Conservation (phyloP, 2,888 invertebrate species). For the Himalopsyche tibetana region DNA sequence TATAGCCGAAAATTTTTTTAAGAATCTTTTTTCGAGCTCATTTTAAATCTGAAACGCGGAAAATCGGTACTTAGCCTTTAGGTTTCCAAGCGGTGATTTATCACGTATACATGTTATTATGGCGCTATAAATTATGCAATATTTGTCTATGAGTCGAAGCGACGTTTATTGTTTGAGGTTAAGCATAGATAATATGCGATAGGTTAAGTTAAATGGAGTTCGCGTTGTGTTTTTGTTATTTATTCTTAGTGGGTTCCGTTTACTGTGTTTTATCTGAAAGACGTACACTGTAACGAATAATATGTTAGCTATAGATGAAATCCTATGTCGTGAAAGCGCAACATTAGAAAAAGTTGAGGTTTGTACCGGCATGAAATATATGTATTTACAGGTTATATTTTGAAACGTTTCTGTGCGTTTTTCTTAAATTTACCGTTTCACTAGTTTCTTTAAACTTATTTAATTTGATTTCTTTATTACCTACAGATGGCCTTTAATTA, state of each 20-base stretch:
- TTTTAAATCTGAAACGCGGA: too few relatives aligned
- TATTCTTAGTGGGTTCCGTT: neutral
- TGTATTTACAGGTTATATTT: conserved; percentile 52
- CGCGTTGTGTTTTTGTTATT: conserved; percentile 5
- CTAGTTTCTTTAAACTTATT: conserved; percentile 39
- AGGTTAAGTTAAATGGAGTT: conserved; percentile 4
- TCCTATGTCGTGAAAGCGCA: conserved; percentile 43
- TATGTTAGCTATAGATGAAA: conserved; percentile 52
- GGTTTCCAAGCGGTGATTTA: too few relatives aligned
- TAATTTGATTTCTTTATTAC: conserved; percentile 19
- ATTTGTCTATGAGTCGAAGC: neutral
- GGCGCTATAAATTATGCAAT: too few relatives aligned
- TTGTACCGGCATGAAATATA: conserved; percentile 41
- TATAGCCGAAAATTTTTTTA: too few relatives aligned
- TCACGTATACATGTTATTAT: too few relatives aligned
- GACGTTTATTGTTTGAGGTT: conserved; percentile 9
- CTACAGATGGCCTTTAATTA: neutral
- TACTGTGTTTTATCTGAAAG: conserved; percentile 21
- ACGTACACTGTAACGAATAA: neutral
- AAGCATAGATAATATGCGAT: too few relatives aligned
- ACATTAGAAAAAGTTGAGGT: conserved; percentile 47
- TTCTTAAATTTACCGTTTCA: conserved; percentile 37
- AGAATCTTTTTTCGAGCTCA: too few relatives aligned
- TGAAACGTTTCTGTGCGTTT: conserved; percentile 18
- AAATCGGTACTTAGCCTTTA: too few relatives aligned